Evolutionary conservation across 2,888 invertebrate genomes (phyloP).

Genomic region (Ellobium chinense): DNA sequence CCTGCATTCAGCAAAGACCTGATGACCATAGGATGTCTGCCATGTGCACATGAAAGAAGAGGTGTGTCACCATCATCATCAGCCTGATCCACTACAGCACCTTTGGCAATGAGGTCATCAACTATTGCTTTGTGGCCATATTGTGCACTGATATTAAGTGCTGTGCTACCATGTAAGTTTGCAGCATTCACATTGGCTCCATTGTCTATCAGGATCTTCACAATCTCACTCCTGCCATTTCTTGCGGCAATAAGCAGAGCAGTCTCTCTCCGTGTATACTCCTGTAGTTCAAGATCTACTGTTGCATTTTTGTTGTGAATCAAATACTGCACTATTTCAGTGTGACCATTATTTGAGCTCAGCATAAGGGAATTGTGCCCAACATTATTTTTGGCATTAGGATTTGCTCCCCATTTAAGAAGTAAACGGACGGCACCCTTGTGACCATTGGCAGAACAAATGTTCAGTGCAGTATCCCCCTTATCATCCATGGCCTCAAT

Average conservation of each 20-base stretch:
- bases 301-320: not conserved
- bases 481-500: conserved; percentile 5
- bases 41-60: conserved; percentile 1
- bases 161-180: conserved; percentile 3
- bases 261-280: conserved; percentile 9
- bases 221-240: conserved; percentile 8
- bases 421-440: conserved; percentile 21
- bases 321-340: conserved; percentile 9
- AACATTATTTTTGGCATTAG: not conserved
- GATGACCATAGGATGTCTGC: not conserved
- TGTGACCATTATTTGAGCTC: conserved; percentile 22
- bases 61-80: conserved; percentile 27
- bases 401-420: conserved; percentile 10
- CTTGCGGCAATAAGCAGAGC: conserved; percentile 30
- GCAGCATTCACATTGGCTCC: conserved; percentile 3
- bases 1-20: conserved; percentile 4
- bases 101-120: not conserved
- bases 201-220: not conserved
- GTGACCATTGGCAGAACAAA: conserved; percentile 16
- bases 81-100: conserved; percentile 10
- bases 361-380: conserved; percentile 23
- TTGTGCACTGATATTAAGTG: conserved; percentile 26
- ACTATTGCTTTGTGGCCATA: conserved; percentile 5
- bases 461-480: conserved; percentile 38
- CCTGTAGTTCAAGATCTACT: conserved; percentile 6